A percentile compares a stretch with the other conserved stretches of the same genome.
These are phyloP conservation scores for Apotomis capreana DNA, from an alignment of 2,888 invertebrate genomes.

Conservation along the genomic window DNA sequence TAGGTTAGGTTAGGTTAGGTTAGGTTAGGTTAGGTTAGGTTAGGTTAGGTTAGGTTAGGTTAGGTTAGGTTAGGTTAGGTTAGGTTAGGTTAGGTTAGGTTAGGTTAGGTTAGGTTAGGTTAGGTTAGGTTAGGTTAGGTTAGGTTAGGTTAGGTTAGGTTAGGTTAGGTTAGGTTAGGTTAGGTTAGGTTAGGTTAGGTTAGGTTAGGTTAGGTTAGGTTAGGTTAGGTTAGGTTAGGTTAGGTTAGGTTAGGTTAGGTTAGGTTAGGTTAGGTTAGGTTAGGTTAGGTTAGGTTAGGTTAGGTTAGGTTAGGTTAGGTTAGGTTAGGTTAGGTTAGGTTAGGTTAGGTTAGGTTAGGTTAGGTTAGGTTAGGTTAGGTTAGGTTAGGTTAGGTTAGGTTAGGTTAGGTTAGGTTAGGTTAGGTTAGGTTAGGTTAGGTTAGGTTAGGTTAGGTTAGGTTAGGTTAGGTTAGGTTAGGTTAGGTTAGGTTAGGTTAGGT, in stretches of 20 bases:
- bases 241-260: slow-evolving; percentile 3
- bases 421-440: slow-evolving; percentile 3
- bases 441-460: slow-evolving; percentile 3
- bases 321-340: slow-evolving; percentile 3
- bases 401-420: slow-evolving; percentile 3
- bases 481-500: slow-evolving; percentile 3
- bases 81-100: slow-evolving; percentile 3
- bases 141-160: slow-evolving; percentile 3
- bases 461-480: slow-evolving; percentile 3
- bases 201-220: slow-evolving; percentile 3
- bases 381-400: slow-evolving; percentile 3
- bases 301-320: slow-evolving; percentile 3
- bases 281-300: slow-evolving; percentile 3
- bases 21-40: slow-evolving; percentile 3
- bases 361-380: slow-evolving; percentile 3
- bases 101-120: slow-evolving; percentile 3
- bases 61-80: slow-evolving; percentile 3
- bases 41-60: slow-evolving; percentile 3
- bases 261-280: slow-evolving; percentile 3
- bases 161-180: slow-evolving; percentile 3
- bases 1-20: slow-evolving; percentile 3
- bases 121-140: slow-evolving; percentile 3
- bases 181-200: slow-evolving; percentile 3
- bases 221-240: slow-evolving; percentile 3
- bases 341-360: slow-evolving; percentile 3